Evolutionary conservation across 2,797 vertebrate species (phyloP), one percentile per base, ranked within the genome.

Genomic region (Astyanax mexicanus): DNA sequence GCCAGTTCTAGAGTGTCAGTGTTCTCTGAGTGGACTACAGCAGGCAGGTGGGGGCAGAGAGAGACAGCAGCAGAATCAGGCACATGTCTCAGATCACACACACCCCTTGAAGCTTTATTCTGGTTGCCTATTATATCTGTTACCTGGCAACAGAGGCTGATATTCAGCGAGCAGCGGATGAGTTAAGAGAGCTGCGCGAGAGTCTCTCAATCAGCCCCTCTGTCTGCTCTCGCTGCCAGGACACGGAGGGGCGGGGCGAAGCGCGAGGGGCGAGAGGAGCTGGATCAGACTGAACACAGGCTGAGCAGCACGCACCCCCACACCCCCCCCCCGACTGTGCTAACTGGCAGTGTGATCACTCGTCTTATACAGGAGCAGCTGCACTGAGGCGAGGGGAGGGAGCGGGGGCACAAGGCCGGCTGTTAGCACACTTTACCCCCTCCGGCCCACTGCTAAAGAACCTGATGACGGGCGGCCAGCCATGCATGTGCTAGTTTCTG

Each of bases 321-420:
- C 40, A 35, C 66, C 45, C 54, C 35, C 66, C 45, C 54, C 21
- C 47, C 9, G 23, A 70, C 66, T 57, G 67, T 55, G 42, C 78
- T 76, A 83, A 82, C 72, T 75, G 60, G 67, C 80, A 51, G 13
- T 13, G 61, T 74, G 55, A 55, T 78, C 75, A 32, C 82, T 82
- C 52, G 74, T 57, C 72, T 83, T 84, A 70, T 81, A 81, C 81
- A 83, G 42, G 54, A 84, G 80, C 85, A 86, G 81, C 83, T 84
- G 81, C 81, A 72, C 54, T 17, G 45, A 80, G 60, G 66, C 19
- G 51, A 54, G 19, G 61, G 65, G 49, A 57, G 67, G 67, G 32
- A 54, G 52, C 23, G 51, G 29, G 38, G 65, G 37, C 68, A 58
- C 23, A n/a, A 55, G 74, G 78, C 68, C 32, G 75, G 77, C 72